These are phyloP conservation scores for Psittacula derbiana DNA, from an alignment of 2,797 vertebrate genomes.

Conservation along the genomic window DNA sequence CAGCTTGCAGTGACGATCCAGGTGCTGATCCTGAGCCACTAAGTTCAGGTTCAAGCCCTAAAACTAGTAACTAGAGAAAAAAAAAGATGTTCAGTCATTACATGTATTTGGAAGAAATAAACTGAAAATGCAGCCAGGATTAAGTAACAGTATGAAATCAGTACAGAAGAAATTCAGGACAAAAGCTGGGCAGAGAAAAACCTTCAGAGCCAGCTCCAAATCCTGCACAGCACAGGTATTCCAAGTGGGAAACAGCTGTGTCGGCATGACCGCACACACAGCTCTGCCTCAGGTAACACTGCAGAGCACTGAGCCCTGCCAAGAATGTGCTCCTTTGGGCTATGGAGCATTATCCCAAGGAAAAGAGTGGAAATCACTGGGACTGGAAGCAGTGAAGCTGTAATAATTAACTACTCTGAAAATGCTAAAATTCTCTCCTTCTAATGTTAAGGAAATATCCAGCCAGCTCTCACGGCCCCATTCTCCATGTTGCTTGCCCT, in stretches of 20 bases:
- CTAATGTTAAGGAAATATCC: not conserved
- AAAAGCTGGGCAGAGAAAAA: not conserved
- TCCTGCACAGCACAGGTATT: not conserved
- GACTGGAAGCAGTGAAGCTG: not conserved
- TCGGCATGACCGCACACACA: not conserved
- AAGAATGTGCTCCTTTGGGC: not conserved
- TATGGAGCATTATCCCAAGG: not conserved
- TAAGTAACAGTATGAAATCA: not conserved
- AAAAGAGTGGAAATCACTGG: not conserved
- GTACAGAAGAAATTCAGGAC: not conserved
- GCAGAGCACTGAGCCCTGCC: slow-evolving; percentile 15
- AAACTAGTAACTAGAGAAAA: not conserved
- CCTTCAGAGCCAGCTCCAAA: not conserved
- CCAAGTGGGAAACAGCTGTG: not conserved
- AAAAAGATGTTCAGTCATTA: not conserved
- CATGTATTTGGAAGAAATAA: not conserved
- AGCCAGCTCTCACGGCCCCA: not conserved
- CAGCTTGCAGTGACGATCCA: not conserved
- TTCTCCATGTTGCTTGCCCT: not conserved
- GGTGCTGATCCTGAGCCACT: not conserved
- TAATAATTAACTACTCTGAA: not conserved
- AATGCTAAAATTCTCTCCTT: not conserved
- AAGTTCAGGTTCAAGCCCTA: not conserved
- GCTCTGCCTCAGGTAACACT: not conserved
- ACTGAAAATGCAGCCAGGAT: not conserved